Evolutionary conservation across 2,888 invertebrate species (phyloP), one percentile per base, ranked within the genome.

Genomic region (Theretra japonica): DNA sequence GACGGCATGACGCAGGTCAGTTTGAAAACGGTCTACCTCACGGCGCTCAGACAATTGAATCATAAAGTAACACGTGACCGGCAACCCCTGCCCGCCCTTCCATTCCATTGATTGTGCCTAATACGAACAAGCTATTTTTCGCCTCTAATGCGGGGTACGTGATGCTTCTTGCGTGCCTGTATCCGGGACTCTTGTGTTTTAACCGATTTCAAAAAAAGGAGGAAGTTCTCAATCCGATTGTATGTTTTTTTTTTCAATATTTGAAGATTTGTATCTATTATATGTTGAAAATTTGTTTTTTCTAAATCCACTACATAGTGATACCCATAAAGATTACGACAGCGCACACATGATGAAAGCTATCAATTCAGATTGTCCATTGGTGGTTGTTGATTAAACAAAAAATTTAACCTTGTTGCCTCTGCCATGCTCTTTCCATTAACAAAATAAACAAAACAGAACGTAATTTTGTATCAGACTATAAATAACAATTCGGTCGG

Each of bases 1-100:
- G 15, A 41, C 41, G 41, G 72, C 41, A 30, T 89, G 89, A 90
- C 84, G 82, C 81, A 85, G 90, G 91, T 90, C 84, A 81, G 82
- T 80, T 86, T 87, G 88, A 88, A 85, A 86, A 85, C 85, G 88
- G 88, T 87, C 83, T 78, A 75, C 79, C 79, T 59, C 68, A 69
- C 74, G 74, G 76, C 76, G 76, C 75, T 78, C 80, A 79, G 83
- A 86, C 89, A 92, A 93, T 93, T 92, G 91, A 93, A 92, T 92
- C 92, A 91, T 87, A 89, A 88, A 87, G 86, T 83, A 83, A 84
- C 86, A 82, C 86, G 86, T 87, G 87, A 86, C 86, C 79, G 73
- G 75, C 75, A 41, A 76, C 79, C 76, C 75, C 73, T 72, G 73
- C 70, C 72, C 73, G 70, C 23, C 50, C 68, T 23, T 19, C 74